Percentiles rank a stretch among this genome's conserved stretches.
These are phyloP conservation scores for Atherinomorus stipes DNA, from an alignment of 2,113 vertebrate species.

Conservation along the genomic window DNA sequence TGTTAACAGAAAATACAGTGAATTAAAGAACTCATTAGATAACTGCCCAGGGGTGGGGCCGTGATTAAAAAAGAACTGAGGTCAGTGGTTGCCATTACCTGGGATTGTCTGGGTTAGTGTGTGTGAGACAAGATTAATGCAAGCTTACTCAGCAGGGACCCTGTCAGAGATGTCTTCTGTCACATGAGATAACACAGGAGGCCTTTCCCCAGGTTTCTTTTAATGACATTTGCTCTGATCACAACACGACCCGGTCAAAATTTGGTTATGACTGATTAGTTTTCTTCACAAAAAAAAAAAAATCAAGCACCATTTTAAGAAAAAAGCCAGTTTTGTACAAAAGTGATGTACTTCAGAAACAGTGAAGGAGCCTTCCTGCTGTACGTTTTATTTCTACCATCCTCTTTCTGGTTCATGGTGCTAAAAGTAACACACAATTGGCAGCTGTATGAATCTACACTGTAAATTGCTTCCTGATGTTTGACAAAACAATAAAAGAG, in stretches of 20 bases:
- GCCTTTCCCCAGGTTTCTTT: constrained; percentile 28
- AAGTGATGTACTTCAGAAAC: neutral
- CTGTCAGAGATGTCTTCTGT: constrained; percentile 25
- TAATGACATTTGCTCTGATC: constrained; percentile 43
- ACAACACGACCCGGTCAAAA: constrained; percentile 31
- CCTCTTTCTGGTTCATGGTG: neutral
- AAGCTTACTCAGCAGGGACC: constrained; percentile 50
- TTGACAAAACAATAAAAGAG: constrained; percentile 60
- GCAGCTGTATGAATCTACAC: constrained; percentile 31
- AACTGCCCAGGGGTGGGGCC: constrained; percentile 20
- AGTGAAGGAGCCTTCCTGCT: neutral
- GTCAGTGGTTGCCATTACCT: constrained; percentile 41
- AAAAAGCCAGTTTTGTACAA: neutral
- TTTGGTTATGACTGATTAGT: constrained; percentile 49
- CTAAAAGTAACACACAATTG: constrained; percentile 45
- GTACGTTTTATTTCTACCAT: constrained; percentile 17
- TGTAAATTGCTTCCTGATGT: constrained; percentile 52
- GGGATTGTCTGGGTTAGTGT: constrained; percentile 36
- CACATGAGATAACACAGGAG: constrained; percentile 39
- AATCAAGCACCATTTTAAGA: no score
- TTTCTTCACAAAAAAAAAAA: constrained; percentile 30
- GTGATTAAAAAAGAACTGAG: constrained; percentile 1
- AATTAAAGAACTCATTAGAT: constrained; percentile 78
- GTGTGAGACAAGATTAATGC: constrained; percentile 75
- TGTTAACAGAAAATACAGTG: constrained; percentile 59